A percentile compares a stretch with the other conserved stretches of the same genome.
phyloP scores from a whole-genome alignment of 2,113 vertebrate species.

The Spilogale gracilis region DNA sequence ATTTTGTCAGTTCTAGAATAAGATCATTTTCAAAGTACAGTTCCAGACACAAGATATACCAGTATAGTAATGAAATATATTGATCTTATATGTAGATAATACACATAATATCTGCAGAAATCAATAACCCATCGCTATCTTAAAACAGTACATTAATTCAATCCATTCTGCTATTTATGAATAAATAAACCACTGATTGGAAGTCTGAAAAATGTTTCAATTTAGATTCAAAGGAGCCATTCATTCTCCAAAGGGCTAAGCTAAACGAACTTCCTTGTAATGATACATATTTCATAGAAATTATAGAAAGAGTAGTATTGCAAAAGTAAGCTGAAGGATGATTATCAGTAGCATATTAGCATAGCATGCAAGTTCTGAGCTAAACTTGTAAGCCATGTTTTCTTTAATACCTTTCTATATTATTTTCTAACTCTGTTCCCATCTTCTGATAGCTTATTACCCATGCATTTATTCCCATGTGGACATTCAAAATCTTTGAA shows the following conservation, averaged over 20 bases:
- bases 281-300: slow-evolving; percentile 30
- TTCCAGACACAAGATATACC: background rate
- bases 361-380: background rate
- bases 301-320: background rate
- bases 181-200: slow-evolving; percentile 35
- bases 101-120: slow-evolving; percentile 59
- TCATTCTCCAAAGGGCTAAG: slow-evolving; percentile 33
- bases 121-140: slow-evolving; percentile 48
- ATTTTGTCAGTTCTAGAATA: background rate
- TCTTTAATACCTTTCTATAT: background rate
- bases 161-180: slow-evolving; percentile 59
- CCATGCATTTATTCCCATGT: background rate
- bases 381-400: background rate
- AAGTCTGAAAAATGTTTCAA: slow-evolving; percentile 9
- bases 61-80: slow-evolving; percentile 59
- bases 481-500: background rate
- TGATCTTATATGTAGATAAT: slow-evolving; percentile 60
- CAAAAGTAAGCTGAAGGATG: background rate
- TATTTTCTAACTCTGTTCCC: background rate
- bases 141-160: slow-evolving; percentile 55
- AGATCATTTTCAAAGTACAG: slow-evolving; percentile 41
- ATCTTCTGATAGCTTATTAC: background rate
- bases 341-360: background rate
- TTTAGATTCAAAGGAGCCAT: slow-evolving; percentile 22
- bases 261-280: background rate